Evolutionary conservation across 2,888 invertebrate genomes (phyloP).

Genomic region (Taphrorychus bicolor): DNA sequence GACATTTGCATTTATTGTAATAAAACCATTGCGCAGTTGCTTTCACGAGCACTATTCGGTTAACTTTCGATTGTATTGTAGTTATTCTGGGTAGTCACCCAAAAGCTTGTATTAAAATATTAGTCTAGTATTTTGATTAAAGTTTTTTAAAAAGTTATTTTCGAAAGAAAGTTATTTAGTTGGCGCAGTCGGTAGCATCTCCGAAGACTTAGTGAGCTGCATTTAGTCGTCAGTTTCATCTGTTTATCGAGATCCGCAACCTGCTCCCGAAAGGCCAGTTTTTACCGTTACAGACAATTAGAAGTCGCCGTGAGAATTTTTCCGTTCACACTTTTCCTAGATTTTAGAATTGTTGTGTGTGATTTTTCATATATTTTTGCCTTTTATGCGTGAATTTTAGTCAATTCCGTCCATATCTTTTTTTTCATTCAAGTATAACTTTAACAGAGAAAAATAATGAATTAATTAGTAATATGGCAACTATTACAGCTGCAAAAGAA

Average conservation of each 20-base stretch:
- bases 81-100: no score
- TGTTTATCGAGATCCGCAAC: conserved; percentile 6
- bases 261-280: neutral
- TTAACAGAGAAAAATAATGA: no score
- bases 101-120: no score
- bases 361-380: neutral
- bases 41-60: no score
- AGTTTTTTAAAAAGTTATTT: no score
- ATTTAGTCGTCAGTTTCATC: conserved; percentile 7
- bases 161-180: no score
- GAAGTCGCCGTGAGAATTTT: neutral
- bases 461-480: no score
- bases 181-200: conserved; percentile 20
- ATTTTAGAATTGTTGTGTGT: neutral
- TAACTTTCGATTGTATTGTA: no score
- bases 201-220: neutral
- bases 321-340: neutral
- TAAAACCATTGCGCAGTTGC: no score
- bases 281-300: neutral
- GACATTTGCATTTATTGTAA: no score
- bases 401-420: neutral
- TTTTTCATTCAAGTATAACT: neutral
- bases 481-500: conserved; percentile 17
- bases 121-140: no score
- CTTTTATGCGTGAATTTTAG: neutral